Evolutionary conservation across 2,888 invertebrate genomes (phyloP).

Genomic region (Papilio elwesi): DNA sequence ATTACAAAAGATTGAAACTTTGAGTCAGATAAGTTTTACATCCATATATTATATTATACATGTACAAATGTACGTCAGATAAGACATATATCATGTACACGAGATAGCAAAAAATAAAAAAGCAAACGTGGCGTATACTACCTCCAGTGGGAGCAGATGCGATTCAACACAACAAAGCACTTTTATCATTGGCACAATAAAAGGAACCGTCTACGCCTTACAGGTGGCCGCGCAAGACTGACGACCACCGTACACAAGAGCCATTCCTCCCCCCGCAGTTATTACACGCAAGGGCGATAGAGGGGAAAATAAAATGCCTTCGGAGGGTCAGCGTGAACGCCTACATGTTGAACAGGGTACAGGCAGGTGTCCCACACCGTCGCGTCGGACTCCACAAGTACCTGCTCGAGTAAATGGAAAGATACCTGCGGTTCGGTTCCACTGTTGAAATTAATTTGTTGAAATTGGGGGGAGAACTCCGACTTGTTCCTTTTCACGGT

Average conservation of each 20-base stretch:
- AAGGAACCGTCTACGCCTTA: slow-evolving; percentile 67
- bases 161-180: slow-evolving; percentile 64
- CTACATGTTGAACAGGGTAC: slow-evolving; percentile 48
- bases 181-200: slow-evolving; percentile 57
- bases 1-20: slow-evolving; percentile 4
- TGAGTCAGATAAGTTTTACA: slow-evolving; percentile 14
- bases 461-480: slow-evolving; percentile 57
- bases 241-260: slow-evolving; percentile 46
- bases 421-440: slow-evolving; percentile 72
- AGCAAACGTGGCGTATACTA: slow-evolving; percentile 51
- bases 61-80: slow-evolving; percentile 35
- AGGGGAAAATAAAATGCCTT: slow-evolving; percentile 61
- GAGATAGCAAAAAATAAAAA: slow-evolving; percentile 38
- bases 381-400: slow-evolving; percentile 58
- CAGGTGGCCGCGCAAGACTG: slow-evolving; percentile 76
- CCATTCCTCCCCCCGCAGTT: slow-evolving; percentile 52
- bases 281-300: slow-evolving; percentile 50
- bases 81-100: slow-evolving; percentile 46
- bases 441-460: slow-evolving; percentile 69
- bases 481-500: slow-evolving; percentile 19
- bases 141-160: slow-evolving; percentile 59
- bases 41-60: neutral
- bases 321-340: slow-evolving; percentile 54
- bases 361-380: slow-evolving; percentile 68
- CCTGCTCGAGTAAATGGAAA: slow-evolving; percentile 67